Evolutionary conservation across 53 echinoderm and acorn worm genomes (phyloP), one percentile per base, ranked within the genome.

Genomic region (Zoroaster sp.): DNA sequence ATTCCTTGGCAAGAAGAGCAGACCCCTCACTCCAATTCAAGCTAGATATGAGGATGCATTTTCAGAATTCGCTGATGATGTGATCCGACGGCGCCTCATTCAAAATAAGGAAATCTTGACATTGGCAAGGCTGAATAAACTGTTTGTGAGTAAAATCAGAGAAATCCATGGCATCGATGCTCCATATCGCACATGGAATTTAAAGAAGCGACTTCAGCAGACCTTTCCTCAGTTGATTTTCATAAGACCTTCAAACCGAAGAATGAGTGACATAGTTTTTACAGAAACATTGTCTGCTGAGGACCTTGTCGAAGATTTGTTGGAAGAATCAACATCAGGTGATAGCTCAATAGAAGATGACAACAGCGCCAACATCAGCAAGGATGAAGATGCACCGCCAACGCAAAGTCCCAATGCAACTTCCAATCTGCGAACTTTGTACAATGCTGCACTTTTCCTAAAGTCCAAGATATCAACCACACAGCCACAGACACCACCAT

Each of bases 181-280:
- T 77, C 77, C 67, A 43, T 88, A 77, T 35, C 44, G 77, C 34
- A 11, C 51, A 45, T 39, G 42, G 66, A 88, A 43, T 30, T 33
- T 88, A 38, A 88, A 88, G 77, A 88, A 52, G 77, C 36, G 88
- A 30, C 69, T 88, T 40, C 75, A 77, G 43, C 75, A 36, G 20
- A 51, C 77, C 2, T 88, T 69, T 77, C 77, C 88, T 31, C 88
- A 77, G 40, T 75, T 88, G 25, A 43, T 67, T 25, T 88, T 88
- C 42, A 43, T 74, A n/a, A 5, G 65, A 44, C 25, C 65, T 1
- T 3, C 77, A 39, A 9, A 20, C 1, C 40, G 54, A 45, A 30
- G 47, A n/a, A 68, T 77, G 88, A 77, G 77, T 35, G 66, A 88
- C 32, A 39, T 88, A 35, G 88, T 88, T 4, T 77, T 33, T 65